phyloP scores from a whole-genome alignment of 2,888 invertebrate genomes.

The Carpatolechia fugitivella region DNA sequence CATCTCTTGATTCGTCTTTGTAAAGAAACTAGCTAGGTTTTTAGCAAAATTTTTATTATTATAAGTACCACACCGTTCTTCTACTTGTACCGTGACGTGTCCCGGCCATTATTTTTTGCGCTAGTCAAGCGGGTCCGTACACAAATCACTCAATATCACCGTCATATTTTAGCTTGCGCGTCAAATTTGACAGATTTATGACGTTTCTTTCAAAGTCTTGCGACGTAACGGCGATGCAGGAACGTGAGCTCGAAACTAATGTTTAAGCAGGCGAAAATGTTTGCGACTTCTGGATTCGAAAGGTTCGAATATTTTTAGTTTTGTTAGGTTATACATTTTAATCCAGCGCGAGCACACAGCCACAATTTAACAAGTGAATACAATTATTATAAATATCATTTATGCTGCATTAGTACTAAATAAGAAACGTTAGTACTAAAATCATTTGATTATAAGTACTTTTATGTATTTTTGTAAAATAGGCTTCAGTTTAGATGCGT shows the following conservation, averaged over 20 bases:
- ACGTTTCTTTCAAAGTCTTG: conserved; percentile 61
- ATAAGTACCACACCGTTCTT: background rate
- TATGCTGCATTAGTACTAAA: no score
- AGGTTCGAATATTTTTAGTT: background rate
- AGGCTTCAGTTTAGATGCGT: no score
- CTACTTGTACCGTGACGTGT: conserved; percentile 16
- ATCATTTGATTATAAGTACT: no score
- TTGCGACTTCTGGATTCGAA: background rate
- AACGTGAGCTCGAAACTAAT: background rate
- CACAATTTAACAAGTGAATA: no score
- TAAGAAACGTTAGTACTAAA: no score
- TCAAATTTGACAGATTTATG: conserved; percentile 68
- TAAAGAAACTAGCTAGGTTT: no score
- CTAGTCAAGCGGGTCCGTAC: conserved; percentile 33
- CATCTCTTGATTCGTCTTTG: no score
- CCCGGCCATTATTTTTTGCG: conserved; percentile 32
- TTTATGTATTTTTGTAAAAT: no score
- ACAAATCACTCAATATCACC: conserved; percentile 65
- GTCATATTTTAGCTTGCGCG: conserved; percentile 59
- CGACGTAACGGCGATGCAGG: conserved; percentile 8
- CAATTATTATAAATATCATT: no score
- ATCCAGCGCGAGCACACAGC: no score
- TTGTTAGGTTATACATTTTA: no score
- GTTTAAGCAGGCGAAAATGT: background rate
- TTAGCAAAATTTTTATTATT: background rate